Evolutionary conservation across 2,888 invertebrate species (phyloP).

Genomic region (Lingula anatina): DNA sequence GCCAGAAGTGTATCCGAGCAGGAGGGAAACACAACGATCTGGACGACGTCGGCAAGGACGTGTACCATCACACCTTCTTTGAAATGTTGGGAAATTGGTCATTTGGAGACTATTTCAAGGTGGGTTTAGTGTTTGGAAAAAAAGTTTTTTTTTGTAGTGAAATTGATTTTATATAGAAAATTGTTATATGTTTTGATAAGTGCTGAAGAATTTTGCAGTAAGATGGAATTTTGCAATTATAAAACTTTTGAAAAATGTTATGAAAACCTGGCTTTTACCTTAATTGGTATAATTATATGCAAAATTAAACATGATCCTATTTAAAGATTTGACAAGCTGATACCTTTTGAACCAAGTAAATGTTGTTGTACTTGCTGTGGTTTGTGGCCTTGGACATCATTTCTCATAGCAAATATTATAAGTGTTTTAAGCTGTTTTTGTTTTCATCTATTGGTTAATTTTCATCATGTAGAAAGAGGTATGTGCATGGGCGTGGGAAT

Average conservation of each 20-base stretch:
- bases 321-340: no score
- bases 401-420: no score
- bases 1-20: slow-evolving; percentile 98
- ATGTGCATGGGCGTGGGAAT: slow-evolving; percentile 96
- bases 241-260: no score
- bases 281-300: no score
- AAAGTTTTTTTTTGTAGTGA: background rate
- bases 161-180: background rate
- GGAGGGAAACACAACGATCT: slow-evolving; percentile 99
- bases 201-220: background rate
- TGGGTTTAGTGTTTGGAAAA: slow-evolving; percentile 24
- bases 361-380: no score
- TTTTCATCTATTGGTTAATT: no score
- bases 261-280: no score
- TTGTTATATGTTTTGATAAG: background rate
- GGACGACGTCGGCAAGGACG: slow-evolving; percentile 99
- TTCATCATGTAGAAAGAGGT: slow-evolving; percentile 93
- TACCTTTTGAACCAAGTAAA: no score
- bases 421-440: no score
- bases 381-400: no score
- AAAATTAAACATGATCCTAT: no score
- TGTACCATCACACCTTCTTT: slow-evolving; percentile 99
- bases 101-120: slow-evolving; percentile 99
- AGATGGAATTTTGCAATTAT: background rate
- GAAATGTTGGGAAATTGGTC: slow-evolving; percentile 99